Evolutionary conservation across 2,797 vertebrate species (phyloP).

Genomic region (Lithobates pipiens): DNA sequence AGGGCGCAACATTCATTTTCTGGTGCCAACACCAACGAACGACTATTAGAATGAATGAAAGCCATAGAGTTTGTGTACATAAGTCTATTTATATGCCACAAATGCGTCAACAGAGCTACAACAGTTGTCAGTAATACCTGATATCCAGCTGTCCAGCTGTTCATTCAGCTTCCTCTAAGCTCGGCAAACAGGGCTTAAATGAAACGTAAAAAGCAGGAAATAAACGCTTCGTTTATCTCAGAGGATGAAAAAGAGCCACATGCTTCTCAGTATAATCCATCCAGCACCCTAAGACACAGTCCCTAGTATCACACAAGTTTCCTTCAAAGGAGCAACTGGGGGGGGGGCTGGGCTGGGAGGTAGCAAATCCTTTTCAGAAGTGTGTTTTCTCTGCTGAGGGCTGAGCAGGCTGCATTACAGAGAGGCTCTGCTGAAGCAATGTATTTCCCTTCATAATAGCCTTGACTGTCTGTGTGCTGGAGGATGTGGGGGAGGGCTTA

Average conservation of each 20-base stretch:
- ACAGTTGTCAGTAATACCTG: conserved; percentile 59
- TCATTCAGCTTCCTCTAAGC: conserved; percentile 62
- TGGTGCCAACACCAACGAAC: background rate
- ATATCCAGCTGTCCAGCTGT: conserved; percentile 51
- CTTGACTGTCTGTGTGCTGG: conserved; percentile 58
- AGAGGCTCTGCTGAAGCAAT: conserved; percentile 45
- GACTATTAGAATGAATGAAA: background rate
- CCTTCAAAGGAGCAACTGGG: conserved; percentile 44
- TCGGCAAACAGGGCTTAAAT: conserved; percentile 32
- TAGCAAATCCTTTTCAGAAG: conserved; percentile 37
- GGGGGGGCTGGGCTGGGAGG: conserved; percentile 40
- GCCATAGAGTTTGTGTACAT: background rate
- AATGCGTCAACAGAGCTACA: conserved; percentile 11
- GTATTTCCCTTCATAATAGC: conserved; percentile 61
- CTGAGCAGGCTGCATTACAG: conserved; percentile 50
- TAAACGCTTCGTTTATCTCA: conserved; percentile 38
- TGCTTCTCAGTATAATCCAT: conserved; percentile 51
- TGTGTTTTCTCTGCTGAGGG: conserved; percentile 40
- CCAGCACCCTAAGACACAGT: conserved; percentile 46
- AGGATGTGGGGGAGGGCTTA: conserved; percentile 64
- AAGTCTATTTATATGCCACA: conserved; percentile 12
- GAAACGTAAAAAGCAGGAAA: conserved; percentile 57
- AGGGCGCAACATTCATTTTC: background rate
- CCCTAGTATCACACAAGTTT: conserved; percentile 54
- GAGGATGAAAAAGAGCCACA: conserved; percentile 16